A percentile compares a stretch with the other conserved stretches of the same genome.
Evolutionary conservation across 35 echinoderm and acorn worm species (phyloP).

Genomic region (Lytechinus pictus): DNA sequence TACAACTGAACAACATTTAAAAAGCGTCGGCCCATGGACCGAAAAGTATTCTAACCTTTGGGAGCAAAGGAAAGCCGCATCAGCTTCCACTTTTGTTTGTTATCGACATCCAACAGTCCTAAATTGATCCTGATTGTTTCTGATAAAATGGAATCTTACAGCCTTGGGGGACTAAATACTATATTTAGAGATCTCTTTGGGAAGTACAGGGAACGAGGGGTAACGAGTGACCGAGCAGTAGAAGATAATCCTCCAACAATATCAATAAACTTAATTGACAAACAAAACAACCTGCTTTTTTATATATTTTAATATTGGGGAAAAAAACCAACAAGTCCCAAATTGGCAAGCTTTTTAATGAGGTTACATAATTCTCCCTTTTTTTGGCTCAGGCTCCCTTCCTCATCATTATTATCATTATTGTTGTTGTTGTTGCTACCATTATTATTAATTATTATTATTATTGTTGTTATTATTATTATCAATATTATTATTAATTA

Average conservation of each 20-base stretch:
- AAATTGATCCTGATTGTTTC: conserved; percentile 19
- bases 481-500: too few species aligned
- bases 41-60: conserved; percentile 12
- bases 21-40: background rate
- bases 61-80: background rate
- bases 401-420: too few species aligned
- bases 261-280: background rate
- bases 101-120: background rate
- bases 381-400: too few species aligned
- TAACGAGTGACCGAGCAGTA: background rate
- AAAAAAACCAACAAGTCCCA: background rate
- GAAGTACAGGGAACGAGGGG: background rate
- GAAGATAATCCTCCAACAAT: background rate
- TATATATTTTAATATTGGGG: background rate
- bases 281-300: background rate
- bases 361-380: too few species aligned
- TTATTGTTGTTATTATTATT: too few species aligned
- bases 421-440: too few species aligned
- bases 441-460: too few species aligned
- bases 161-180: background rate
- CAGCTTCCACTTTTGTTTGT: conserved; percentile 10
- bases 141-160: background rate
- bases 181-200: background rate
- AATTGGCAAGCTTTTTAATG: too few species aligned
- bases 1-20: background rate